phyloP scores from a whole-genome alignment of 53 echinoderm and acorn worm species.

The Paracentrotus lividus region DNA sequence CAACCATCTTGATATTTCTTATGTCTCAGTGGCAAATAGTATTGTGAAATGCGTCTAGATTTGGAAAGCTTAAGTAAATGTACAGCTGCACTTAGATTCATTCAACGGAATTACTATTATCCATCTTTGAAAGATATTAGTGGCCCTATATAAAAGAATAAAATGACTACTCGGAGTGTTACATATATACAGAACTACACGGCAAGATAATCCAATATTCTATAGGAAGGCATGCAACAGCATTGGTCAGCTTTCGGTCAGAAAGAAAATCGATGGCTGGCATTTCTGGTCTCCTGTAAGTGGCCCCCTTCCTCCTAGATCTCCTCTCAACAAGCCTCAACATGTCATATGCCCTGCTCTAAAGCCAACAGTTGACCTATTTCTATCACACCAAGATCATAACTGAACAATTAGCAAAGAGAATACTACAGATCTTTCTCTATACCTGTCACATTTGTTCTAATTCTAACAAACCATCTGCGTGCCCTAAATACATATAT shows the following conservation, averaged over 20 bases:
- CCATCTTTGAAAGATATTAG: not conserved
- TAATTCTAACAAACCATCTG: conserved; percentile 47
- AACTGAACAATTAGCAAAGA: conserved; percentile 28
- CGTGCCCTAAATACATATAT: conserved; percentile 53
- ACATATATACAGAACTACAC: not conserved
- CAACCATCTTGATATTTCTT: not conserved
- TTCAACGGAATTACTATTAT: not conserved
- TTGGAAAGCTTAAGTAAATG: no score
- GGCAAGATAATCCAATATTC: not conserved
- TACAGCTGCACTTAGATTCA: not conserved
- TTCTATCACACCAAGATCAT: not conserved
- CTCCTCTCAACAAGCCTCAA: conserved; percentile 9
- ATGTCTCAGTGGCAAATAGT: no score
- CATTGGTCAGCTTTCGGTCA: not conserved
- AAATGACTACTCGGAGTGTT: not conserved
- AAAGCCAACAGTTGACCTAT: conserved; percentile 41
- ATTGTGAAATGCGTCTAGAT: no score
- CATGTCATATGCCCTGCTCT: conserved; percentile 25
- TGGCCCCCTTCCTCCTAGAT: conserved; percentile 5
- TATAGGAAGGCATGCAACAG: not conserved
- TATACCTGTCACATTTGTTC: conserved; percentile 39
- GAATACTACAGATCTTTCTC: not conserved
- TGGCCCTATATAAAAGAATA: not conserved
- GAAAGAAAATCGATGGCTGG: not conserved
- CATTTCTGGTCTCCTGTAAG: not conserved